Conservation (phyloP, 2,888 invertebrate genomes). For the Lamproptera curius region DNA sequence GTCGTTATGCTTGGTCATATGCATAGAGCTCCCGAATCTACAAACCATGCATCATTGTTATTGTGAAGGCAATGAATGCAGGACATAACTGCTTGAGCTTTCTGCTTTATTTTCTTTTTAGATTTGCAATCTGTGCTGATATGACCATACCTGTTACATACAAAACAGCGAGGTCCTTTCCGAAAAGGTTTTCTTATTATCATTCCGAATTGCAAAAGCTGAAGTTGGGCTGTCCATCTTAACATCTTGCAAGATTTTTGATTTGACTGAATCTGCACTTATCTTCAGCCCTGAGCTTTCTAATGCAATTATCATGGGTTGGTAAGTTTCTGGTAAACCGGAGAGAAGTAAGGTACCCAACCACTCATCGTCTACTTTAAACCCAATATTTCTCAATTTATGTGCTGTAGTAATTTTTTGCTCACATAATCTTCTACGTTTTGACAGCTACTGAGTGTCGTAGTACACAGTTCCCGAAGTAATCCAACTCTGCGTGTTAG, state of each 20-base stretch:
- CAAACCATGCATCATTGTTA: neutral
- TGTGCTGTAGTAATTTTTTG: slow-evolving; percentile 19
- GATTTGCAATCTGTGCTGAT: neutral
- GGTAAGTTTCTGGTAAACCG: slow-evolving; percentile 11
- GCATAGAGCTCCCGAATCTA: neutral
- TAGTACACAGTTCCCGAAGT: slow-evolving; percentile 3
- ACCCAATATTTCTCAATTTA: slow-evolving; percentile 18
- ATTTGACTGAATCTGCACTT: slow-evolving; percentile 19
- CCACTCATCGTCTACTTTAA: slow-evolving; percentile 24
- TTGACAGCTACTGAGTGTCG: slow-evolving; percentile 10
- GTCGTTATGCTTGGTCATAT: neutral
- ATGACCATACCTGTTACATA: neutral
- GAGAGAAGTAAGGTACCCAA: slow-evolving; percentile 20
- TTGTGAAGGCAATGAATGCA: neutral
- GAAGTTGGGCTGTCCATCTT: neutral
- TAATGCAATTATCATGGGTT: slow-evolving; percentile 12
- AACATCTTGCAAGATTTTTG: slow-evolving; percentile 20
- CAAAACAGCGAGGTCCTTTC: neutral
- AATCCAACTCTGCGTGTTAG: neutral
- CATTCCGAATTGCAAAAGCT: slow-evolving; percentile 1
- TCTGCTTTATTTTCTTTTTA: neutral
- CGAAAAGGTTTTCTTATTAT: no score
- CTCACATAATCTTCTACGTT: slow-evolving; percentile 19
- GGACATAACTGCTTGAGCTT: neutral
- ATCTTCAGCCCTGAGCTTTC: slow-evolving; percentile 20